Evolutionary conservation across 2,888 invertebrate species (phyloP), one percentile per base, ranked within the genome.

Genomic region (Diarsia mendica): DNA sequence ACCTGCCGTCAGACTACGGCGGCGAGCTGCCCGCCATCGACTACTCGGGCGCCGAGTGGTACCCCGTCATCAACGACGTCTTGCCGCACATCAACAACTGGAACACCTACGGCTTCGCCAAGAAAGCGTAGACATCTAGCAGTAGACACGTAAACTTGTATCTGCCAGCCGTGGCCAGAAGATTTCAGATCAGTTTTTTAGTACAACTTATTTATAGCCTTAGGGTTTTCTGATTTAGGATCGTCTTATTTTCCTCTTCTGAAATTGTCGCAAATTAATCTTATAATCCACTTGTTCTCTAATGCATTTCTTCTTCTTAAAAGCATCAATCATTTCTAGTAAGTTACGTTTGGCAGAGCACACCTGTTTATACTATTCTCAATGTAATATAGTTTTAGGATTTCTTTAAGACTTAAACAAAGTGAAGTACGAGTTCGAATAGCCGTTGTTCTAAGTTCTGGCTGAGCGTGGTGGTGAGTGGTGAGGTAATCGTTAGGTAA

Each of bases 21-120:
- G 98, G 98, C 51, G 94, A 97, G 70, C 92, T 98, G 60, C 98
- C 98, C 0, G 97, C 97, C 89, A 98, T 98, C 77, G 97, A 98
- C 94, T 98, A 98, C 92, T 97, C 97, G 44, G 98, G 98, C 48
- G 97, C 97, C 4, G 97, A 98, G 69, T 98, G 98, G 98, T 98
- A 97, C 91, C 98, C 98, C 15, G 96, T 97, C 69, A 96, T 98
- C 85, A 96, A 97, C 61, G 95, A 97, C 2, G 96, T 97, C 83
- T 93, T 97, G 44, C 97, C 97, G 1, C 97, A 97, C 88, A 97
- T 98, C 72, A 93, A 96, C 90, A 97, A 97, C 89, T 97, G 98
- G 97, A 97, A 98, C 90, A 94, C 97, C 28, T 97, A 97, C 91
- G 98, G 98, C 3, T 97, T 97, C 67, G 97, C 96, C 39, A 97